Percentiles rank a stretch among this genome's conserved stretches.
These are phyloP conservation scores for Tricholauxania praeusta DNA, from an alignment of 2,888 invertebrate species.

Conservation along the genomic window DNA sequence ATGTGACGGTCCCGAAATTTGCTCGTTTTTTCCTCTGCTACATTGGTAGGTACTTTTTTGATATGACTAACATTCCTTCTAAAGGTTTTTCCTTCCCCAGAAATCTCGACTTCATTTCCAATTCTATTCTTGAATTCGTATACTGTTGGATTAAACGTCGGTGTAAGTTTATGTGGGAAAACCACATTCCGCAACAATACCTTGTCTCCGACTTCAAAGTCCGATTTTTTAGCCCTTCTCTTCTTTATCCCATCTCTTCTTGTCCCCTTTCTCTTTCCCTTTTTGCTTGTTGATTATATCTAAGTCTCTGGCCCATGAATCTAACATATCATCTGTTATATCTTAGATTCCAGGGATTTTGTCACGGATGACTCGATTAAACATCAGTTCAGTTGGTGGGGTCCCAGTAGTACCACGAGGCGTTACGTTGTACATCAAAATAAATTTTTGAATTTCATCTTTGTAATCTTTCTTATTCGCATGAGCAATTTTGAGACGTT, in stretches of 20 bases:
- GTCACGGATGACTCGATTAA: constrained; percentile 36
- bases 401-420: constrained; percentile 19
- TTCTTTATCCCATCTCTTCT: constrained; percentile 21
- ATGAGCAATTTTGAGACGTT: too few relatives aligned
- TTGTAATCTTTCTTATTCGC: too few relatives aligned
- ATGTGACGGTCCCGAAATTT: too few relatives aligned
- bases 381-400: constrained; percentile 38
- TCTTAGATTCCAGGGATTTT: background rate
- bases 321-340: too few relatives aligned
- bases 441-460: too few relatives aligned
- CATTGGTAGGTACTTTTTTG: constrained; percentile 23
- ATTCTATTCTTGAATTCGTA: constrained; percentile 29
- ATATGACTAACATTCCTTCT: constrained; percentile 31
- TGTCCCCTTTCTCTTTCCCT: constrained; percentile 19
- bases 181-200: constrained; percentile 19
- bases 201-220: constrained; percentile 36
- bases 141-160: constrained; percentile 27
- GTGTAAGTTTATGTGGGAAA: constrained; percentile 32
- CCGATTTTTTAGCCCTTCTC: constrained; percentile 35
- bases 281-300: constrained; percentile 13
- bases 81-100: constrained; percentile 35
- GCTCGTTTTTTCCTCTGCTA: too few relatives aligned
- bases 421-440: constrained; percentile 39
- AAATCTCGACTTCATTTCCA: constrained; percentile 30
- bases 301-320: too few relatives aligned